Conservation (phyloP, 2,888 invertebrate genomes). For the Celastrina argiolus region DNA sequence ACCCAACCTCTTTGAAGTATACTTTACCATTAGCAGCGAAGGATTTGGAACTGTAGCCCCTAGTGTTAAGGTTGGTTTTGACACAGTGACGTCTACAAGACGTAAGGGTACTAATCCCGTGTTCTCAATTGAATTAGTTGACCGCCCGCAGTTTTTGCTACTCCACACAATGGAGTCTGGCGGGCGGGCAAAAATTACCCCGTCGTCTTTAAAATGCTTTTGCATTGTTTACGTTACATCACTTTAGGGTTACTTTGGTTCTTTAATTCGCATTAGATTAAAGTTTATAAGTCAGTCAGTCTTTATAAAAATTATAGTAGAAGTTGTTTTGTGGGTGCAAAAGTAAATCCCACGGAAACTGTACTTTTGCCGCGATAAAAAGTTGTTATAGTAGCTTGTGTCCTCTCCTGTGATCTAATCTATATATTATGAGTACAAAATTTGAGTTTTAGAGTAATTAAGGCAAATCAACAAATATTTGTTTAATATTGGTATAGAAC, state of each 20-base stretch:
- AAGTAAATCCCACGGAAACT: no score
- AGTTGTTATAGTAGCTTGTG: no score
- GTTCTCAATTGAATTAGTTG: slow-evolving; percentile 65
- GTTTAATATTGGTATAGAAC: no score
- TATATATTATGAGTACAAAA: no score
- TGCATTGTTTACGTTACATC: slow-evolving; percentile 26
- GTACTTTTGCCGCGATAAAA: no score
- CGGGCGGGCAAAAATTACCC: slow-evolving; percentile 53
- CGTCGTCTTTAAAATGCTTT: slow-evolving; percentile 39
- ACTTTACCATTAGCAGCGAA: neutral
- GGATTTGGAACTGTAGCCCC: slow-evolving; percentile 7
- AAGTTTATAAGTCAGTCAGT: no score
- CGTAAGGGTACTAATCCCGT: slow-evolving; percentile 43
- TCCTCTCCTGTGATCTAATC: no score
- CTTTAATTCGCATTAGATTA: neutral
- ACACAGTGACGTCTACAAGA: slow-evolving; percentile 22
- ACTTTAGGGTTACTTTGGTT: neutral
- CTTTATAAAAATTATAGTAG: no score
- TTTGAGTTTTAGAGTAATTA: no score
- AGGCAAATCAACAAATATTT: no score
- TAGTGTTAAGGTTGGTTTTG: slow-evolving; percentile 33
- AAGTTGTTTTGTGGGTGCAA: no score
- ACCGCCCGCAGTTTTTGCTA: slow-evolving; percentile 70
- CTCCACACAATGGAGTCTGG: slow-evolving; percentile 61
- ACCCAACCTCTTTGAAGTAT: neutral